Conservation (phyloP, 2,797 vertebrate species). For the Melanotaenia boesemani region DNA sequence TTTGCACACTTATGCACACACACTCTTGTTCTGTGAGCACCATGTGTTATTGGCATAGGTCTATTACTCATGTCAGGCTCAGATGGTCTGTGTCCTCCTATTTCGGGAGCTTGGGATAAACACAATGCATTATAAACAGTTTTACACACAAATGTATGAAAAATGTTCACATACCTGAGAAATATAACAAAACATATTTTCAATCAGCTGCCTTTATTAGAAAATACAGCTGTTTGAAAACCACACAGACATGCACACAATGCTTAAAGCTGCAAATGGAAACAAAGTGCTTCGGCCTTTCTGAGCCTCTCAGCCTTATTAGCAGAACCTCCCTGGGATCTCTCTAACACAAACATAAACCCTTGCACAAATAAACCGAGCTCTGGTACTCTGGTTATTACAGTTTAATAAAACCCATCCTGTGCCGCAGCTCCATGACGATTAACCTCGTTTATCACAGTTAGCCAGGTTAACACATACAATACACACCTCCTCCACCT, state of each 20-base stretch:
- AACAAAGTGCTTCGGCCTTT: constrained; percentile 49
- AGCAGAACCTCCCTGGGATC: constrained; percentile 45
- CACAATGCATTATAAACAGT: constrained; percentile 22
- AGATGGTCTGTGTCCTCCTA: constrained; percentile 42
- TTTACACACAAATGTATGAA: constrained; percentile 15
- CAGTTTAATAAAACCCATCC: constrained; percentile 68
- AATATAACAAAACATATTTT: neutral
- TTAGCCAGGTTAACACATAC: constrained; percentile 42
- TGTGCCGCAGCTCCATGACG: constrained; percentile 50
- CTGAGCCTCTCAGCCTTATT: constrained; percentile 52
- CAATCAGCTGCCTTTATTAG: constrained; percentile 5
- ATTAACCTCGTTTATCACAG: constrained; percentile 76
- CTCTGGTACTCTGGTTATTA: constrained; percentile 55
- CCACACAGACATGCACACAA: neutral
- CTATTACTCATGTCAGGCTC: constrained; percentile 66
- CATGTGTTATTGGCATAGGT: constrained; percentile 51
- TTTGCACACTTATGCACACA: neutral
- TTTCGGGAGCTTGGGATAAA: constrained; percentile 40
- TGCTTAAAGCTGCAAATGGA: constrained; percentile 28
- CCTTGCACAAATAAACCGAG: constrained; percentile 39
- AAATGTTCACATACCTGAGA: constrained; percentile 1
- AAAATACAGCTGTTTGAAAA: constrained; percentile 3
- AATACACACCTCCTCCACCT: neutral
- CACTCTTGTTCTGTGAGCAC: constrained; percentile 13
- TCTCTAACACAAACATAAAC: constrained; percentile 9